Conservation (phyloP, 2,888 invertebrate species). For the Deilephila elpenor region DNA sequence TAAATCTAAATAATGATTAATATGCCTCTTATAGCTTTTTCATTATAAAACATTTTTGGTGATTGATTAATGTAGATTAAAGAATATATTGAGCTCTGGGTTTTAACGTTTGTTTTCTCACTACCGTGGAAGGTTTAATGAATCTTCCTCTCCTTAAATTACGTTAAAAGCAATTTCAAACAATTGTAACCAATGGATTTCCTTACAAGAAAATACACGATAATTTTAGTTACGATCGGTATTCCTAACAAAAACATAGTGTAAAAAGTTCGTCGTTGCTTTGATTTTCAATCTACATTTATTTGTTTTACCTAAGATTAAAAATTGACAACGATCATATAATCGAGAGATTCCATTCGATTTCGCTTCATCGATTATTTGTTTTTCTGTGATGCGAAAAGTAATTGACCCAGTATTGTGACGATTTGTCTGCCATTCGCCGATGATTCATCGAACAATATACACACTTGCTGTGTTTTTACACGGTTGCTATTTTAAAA, state of each 20-base stretch:
- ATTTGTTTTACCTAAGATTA: too few relatives aligned
- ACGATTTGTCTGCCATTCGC: conserved; percentile 9
- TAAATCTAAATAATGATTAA: too few relatives aligned
- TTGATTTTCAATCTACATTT: too few relatives aligned
- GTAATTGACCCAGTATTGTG: conserved; percentile 17
- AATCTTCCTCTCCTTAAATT: conserved; percentile 1
- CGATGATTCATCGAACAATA: conserved; percentile 49
- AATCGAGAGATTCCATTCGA: not conserved
- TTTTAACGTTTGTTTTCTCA: not conserved
- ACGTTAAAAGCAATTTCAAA: not conserved
- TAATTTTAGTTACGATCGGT: not conserved
- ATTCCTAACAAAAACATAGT: not conserved
- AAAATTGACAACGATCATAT: not conserved
- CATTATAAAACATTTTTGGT: too few relatives aligned
- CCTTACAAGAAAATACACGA: not conserved
- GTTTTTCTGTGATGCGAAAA: not conserved
- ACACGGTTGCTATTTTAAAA: conserved; percentile 57
- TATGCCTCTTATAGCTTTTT: too few relatives aligned
- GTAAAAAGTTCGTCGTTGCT: too few relatives aligned
- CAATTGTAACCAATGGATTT: conserved; percentile 1
- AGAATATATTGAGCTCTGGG: not conserved
- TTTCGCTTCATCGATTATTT: not conserved
- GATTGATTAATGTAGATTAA: too few relatives aligned
- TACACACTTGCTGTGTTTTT: conserved; percentile 43
- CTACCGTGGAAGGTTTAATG: not conserved